Evolutionary conservation across 2,113 vertebrate species (phyloP).

Genomic region (Megaptera novaeangliae): DNA sequence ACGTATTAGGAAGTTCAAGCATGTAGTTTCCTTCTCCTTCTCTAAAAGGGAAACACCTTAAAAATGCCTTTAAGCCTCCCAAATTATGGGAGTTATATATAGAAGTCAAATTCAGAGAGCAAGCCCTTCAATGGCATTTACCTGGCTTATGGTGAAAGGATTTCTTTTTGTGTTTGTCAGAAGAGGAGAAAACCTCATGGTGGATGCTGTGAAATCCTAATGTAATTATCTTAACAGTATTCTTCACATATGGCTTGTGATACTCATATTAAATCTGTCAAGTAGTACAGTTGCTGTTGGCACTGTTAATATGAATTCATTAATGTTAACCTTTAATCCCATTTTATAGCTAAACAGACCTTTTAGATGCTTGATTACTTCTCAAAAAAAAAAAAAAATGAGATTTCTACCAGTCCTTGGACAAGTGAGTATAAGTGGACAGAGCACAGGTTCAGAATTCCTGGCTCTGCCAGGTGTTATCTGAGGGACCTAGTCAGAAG

Average conservation of each 20-base stretch:
- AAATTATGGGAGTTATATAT: neutral
- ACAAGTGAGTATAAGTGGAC: neutral
- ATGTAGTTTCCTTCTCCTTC: conserved; percentile 26
- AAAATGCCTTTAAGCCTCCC: conserved; percentile 59
- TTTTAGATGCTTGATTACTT: neutral
- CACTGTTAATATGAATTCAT: conserved; percentile 1
- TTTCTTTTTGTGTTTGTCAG: neutral
- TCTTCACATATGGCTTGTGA: neutral
- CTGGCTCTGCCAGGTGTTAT: neutral
- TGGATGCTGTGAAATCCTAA: neutral
- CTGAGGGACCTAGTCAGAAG: neutral
- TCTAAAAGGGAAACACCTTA: conserved; percentile 65
- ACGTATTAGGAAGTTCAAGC: neutral
- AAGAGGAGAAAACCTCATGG: neutral
- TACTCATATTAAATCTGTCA: neutral
- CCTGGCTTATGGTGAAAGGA: neutral
- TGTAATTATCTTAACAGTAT: neutral
- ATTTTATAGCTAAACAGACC: neutral
- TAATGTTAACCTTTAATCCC: conserved; percentile 17
- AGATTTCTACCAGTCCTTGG: neutral
- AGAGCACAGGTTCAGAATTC: neutral
- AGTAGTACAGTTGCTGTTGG: neutral
- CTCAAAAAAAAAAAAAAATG: neutral
- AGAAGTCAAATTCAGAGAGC: neutral
- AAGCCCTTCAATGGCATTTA: neutral